Evolutionary conservation across 2,888 invertebrate genomes (phyloP).

Genomic region (Caenorhabditis sp.): DNA sequence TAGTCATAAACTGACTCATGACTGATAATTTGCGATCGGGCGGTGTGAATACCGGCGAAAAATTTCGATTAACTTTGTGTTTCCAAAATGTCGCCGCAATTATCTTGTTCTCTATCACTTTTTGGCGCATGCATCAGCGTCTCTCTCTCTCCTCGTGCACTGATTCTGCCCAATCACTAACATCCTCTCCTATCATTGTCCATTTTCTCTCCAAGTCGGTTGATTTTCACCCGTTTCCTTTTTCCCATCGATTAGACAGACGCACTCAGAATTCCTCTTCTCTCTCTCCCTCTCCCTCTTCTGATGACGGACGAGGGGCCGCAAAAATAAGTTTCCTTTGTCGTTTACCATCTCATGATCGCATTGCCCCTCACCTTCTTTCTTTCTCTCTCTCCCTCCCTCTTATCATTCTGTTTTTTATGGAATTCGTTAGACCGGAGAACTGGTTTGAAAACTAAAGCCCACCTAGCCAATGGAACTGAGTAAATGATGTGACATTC

Average conservation of each 20-base stretch:
- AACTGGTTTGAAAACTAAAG: constrained; percentile 16
- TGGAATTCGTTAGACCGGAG: constrained; percentile 20
- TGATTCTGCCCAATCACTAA: constrained; percentile 37
- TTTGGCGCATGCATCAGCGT: constrained; percentile 9
- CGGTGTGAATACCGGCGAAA: no score
- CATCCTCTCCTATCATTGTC: constrained; percentile 15
- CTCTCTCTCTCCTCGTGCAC: no score
- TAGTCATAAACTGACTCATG: no score
- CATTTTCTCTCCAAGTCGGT: constrained; percentile 26
- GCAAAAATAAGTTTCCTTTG: constrained; percentile 5
- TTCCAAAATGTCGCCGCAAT: no score
- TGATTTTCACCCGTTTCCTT: constrained; percentile 25
- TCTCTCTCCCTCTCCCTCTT: background rate
- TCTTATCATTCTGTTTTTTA: constrained; percentile 38
- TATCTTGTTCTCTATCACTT: constrained; percentile 30
- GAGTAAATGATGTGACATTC: constrained; percentile 41
- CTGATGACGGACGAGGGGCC: constrained; percentile 12
- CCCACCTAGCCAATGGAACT: constrained; percentile 3
- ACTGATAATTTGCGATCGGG: no score
- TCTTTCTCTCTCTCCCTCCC: background rate
- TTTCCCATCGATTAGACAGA: constrained; percentile 32
- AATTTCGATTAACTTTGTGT: no score
- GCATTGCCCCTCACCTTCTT: background rate
- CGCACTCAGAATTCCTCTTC: constrained; percentile 12
- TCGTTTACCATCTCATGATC: constrained; percentile 26